Conservation (phyloP, 1,140 invertebrate genomes). For the Drosophila paulistorum region DNA sequence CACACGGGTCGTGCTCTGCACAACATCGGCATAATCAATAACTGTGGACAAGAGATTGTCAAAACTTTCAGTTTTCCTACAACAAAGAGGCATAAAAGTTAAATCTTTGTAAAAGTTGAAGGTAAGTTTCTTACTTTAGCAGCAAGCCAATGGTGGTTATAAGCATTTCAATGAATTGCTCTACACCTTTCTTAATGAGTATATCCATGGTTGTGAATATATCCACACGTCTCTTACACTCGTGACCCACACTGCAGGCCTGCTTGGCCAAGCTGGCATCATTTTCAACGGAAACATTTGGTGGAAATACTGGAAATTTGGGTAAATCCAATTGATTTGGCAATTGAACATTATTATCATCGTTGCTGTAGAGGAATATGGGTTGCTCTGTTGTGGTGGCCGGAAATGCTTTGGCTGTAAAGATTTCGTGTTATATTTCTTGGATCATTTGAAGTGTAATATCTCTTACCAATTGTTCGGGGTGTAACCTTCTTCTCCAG, state of each 20-base stretch:
- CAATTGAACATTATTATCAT: conserved; percentile 92
- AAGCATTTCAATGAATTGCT: conserved; percentile 86
- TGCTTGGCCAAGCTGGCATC: conserved; percentile 93
- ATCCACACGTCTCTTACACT: conserved; percentile 91
- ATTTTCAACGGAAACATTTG: conserved; percentile 92
- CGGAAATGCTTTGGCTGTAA: conserved; percentile 88
- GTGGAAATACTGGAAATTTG: conserved; percentile 93
- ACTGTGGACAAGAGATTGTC: conserved; percentile 72
- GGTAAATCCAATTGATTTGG: conserved; percentile 87
- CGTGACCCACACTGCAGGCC: conserved; percentile 93
- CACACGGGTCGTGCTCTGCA: conserved; percentile 65
- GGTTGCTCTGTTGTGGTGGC: conserved; percentile 88
- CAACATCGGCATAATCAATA: conserved; percentile 74
- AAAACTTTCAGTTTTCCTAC: conserved; percentile 78
- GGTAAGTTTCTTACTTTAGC: conserved; percentile 47
- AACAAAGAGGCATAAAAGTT: not conserved
- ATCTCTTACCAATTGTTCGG: conserved; percentile 54
- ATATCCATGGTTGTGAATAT: conserved; percentile 85
- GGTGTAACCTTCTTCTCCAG: conserved; percentile 72
- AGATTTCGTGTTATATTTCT: not conserved
- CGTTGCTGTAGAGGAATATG: conserved; percentile 92
- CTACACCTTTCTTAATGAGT: conserved; percentile 87
- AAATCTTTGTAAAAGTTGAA: not conserved
- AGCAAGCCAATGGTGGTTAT: conserved; percentile 83
- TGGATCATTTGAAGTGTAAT: not conserved